phyloP scores from a whole-genome alignment of 2,888 invertebrate species.

The Calliopum simillimum region DNA sequence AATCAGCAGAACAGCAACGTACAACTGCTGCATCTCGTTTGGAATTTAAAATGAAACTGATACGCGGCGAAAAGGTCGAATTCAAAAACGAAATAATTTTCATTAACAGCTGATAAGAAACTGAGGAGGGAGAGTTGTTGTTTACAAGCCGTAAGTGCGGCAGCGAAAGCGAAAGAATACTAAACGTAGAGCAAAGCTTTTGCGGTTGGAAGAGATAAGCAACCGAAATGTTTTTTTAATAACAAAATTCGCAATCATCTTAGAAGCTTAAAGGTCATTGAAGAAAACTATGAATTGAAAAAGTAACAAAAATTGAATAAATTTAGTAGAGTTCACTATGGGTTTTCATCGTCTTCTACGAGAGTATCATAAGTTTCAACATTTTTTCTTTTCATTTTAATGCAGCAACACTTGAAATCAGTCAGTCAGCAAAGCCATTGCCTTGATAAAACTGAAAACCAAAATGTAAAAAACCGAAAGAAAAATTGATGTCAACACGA shows the following conservation, averaged over 20 bases:
- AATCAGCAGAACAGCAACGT: neutral
- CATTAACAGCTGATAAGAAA: conserved; percentile 26
- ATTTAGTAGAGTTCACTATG: no score
- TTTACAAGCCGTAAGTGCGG: no score
- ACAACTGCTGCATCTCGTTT: conserved; percentile 6
- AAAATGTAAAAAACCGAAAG: neutral
- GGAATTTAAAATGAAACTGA: conserved; percentile 8
- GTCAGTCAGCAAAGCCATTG: neutral
- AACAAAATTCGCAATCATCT: conserved; percentile 21
- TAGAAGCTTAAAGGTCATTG: conserved; percentile 17
- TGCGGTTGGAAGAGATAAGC: neutral
- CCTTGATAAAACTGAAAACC: neutral
- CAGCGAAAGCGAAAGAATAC: no score
- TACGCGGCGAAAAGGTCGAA: neutral
- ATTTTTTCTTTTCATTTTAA: no score
- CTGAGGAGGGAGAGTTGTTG: neutral
- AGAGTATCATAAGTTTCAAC: no score
- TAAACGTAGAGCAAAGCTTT: no score
- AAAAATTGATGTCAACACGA: conserved; percentile 16
- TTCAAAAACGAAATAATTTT: conserved; percentile 4
- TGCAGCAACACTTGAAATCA: neutral
- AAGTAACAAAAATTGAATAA: no score
- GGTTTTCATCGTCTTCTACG: no score
- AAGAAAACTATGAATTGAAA: conserved; percentile 26
- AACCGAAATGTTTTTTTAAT: neutral